Evolutionary conservation across 2,888 invertebrate genomes (phyloP).

Genomic region (Clostera curtula): DNA sequence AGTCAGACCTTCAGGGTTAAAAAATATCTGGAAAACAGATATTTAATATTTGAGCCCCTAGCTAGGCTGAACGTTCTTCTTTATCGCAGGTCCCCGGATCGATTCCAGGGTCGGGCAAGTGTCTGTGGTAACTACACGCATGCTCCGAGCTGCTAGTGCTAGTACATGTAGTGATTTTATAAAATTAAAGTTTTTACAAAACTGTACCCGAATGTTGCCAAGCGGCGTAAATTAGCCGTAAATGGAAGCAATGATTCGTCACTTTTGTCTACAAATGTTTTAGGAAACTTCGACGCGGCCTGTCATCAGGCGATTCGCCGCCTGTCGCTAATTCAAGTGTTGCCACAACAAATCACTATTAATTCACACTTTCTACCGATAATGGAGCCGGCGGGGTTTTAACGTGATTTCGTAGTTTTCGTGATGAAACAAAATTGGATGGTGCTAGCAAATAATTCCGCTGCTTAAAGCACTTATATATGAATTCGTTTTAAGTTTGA

Average conservation of each 20-base stretch:
- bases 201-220: conserved; percentile 35
- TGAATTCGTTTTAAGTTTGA: conserved; percentile 1
- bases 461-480: conserved; percentile 8
- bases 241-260: conserved; percentile 70
- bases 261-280: conserved; percentile 63
- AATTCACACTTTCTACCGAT: conserved; percentile 62
- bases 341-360: conserved; percentile 53
- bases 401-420: conserved; percentile 32
- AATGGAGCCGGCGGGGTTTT: conserved; percentile 30
- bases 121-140: too few species aligned
- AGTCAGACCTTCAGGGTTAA: too few species aligned
- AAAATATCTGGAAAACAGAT: too few species aligned
- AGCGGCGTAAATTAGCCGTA: conserved; percentile 38
- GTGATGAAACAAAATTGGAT: conserved; percentile 35
- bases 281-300: conserved; percentile 46
- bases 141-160: too few species aligned
- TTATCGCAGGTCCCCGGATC: too few species aligned
- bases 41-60: too few species aligned
- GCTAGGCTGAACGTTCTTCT: too few species aligned
- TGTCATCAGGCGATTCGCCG: conserved; percentile 42
- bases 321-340: conserved; percentile 57
- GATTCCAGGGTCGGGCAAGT: too few species aligned
- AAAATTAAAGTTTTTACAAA: conserved; percentile 4
- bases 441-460: conserved; percentile 21
- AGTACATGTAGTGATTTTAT: too few species aligned